These are phyloP conservation scores for Suncus etruscus DNA, from an alignment of 2,113 vertebrate genomes.

Conservation along the genomic window DNA sequence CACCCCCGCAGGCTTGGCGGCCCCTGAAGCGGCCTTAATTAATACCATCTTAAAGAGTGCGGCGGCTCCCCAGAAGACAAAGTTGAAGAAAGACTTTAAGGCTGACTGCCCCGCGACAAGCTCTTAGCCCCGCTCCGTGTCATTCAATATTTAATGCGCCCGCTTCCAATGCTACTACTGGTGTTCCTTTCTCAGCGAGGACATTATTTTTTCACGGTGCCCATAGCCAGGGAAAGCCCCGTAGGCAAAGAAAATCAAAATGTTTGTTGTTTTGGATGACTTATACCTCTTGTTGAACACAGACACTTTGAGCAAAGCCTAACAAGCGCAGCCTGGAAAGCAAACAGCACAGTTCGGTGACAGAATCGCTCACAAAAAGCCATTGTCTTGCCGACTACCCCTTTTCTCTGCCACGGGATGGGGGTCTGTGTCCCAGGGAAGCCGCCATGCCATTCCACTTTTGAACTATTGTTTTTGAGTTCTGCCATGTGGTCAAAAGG, in stretches of 20 bases:
- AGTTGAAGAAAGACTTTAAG: slow-evolving; percentile 90
- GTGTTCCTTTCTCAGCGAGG: slow-evolving; percentile 89
- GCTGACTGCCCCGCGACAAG: slow-evolving; percentile 88
- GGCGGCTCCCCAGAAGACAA: slow-evolving; percentile 87
- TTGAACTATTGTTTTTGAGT: slow-evolving; percentile 91
- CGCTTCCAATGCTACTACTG: slow-evolving; percentile 87
- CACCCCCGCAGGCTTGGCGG: slow-evolving; percentile 73
- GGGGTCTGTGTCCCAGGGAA: slow-evolving; percentile 87
- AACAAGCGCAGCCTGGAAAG: slow-evolving; percentile 89
- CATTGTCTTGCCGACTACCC: slow-evolving; percentile 87
- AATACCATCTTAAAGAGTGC: slow-evolving; percentile 89
- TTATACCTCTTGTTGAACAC: slow-evolving; percentile 90
- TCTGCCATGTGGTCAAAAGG: slow-evolving; percentile 90
- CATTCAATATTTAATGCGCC: slow-evolving; percentile 91
- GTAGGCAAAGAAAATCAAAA: slow-evolving; percentile 89
- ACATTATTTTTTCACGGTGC: slow-evolving; percentile 91
- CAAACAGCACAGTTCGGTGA: slow-evolving; percentile 89
- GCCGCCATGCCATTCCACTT: slow-evolving; percentile 89
- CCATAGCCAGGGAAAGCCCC: slow-evolving; percentile 88
- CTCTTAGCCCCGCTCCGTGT: slow-evolving; percentile 85
- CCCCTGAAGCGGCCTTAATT: slow-evolving; percentile 89
- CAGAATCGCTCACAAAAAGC: slow-evolving; percentile 88
- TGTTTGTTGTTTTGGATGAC: slow-evolving; percentile 90
- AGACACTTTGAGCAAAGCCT: slow-evolving; percentile 88
- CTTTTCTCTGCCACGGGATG: slow-evolving; percentile 88